phyloP scores from a whole-genome alignment of 2,113 vertebrate genomes.

The Chaetorhynchus papuensis region DNA sequence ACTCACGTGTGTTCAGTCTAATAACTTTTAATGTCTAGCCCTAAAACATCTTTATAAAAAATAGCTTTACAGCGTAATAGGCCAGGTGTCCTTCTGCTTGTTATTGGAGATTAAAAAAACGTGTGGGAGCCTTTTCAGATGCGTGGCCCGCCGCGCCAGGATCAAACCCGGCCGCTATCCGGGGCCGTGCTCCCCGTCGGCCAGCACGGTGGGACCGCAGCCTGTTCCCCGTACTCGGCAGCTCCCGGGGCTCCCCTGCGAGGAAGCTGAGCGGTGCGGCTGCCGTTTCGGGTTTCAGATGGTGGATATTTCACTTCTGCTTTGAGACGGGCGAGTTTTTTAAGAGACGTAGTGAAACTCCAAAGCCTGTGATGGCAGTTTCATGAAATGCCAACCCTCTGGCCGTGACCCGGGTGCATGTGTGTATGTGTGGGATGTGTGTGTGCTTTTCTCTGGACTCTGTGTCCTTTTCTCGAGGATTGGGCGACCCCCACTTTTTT shows the following conservation, averaged over 20 bases:
- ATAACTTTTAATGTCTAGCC: constrained; percentile 80
- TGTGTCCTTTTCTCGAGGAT: neutral
- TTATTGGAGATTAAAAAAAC: constrained; percentile 73
- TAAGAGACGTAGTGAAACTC: constrained; percentile 34
- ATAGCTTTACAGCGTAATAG: constrained; percentile 74
- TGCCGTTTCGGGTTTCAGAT: constrained; percentile 72
- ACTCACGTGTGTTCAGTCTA: constrained; percentile 73
- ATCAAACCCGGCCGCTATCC: neutral
- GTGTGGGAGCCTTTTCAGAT: constrained; percentile 60
- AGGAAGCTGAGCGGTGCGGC: constrained; percentile 56
- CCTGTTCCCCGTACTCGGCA: neutral
- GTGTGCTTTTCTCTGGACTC: neutral
- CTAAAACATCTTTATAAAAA: constrained; percentile 82
- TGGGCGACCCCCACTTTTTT: neutral
- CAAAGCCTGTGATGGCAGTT: constrained; percentile 42
- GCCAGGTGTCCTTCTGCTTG: constrained; percentile 76
- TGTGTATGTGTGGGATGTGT: neutral
- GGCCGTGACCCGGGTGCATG: neutral
- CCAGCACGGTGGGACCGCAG: neutral
- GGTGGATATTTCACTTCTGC: constrained; percentile 77
- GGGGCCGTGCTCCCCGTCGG: neutral
- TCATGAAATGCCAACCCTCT: constrained; percentile 1
- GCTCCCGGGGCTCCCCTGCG: neutral
- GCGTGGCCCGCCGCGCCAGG: neutral
- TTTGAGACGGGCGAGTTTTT: constrained; percentile 62